These are phyloP conservation scores for Ostrea denselamellosa DNA, from an alignment of 1,140 invertebrate species.

Conservation along the genomic window DNA sequence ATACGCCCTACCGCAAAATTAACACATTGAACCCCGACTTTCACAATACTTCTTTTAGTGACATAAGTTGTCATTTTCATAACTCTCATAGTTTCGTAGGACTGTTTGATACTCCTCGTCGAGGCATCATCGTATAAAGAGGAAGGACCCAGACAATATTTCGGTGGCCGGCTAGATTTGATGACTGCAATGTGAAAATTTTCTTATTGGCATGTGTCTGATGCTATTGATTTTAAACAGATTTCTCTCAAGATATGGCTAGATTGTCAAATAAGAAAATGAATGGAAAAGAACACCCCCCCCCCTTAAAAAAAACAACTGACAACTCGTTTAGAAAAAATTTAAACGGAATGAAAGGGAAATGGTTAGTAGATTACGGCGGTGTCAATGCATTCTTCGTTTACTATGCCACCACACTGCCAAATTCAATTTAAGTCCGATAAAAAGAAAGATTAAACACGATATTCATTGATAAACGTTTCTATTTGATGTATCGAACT, in stretches of 20 bases:
- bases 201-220: too few species aligned
- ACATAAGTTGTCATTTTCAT: too few species aligned
- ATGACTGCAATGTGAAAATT: too few species aligned
- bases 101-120: too few species aligned
- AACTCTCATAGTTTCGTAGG: too few species aligned
- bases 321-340: neutral
- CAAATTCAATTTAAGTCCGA: conserved; percentile 41
- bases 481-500: conserved; percentile 11
- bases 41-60: too few species aligned
- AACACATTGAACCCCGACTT: too few species aligned
- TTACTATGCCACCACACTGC: conserved; percentile 19
- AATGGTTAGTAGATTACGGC: neutral
- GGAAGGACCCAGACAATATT: too few species aligned
- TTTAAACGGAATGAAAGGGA: conserved; percentile 29
- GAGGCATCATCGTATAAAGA: too few species aligned
- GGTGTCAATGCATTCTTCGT: conserved; percentile 16
- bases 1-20: too few species aligned
- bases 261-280: neutral
- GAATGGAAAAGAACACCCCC: neutral
- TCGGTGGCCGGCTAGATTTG: too few species aligned
- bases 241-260: neutral
- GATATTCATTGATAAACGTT: conserved; percentile 45
- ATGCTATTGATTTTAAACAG: too few species aligned
- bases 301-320: neutral
- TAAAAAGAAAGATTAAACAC: conserved; percentile 41